These are phyloP conservation scores for Cinclus mexicanus DNA, from an alignment of 2,113 vertebrate species.

Conservation along the genomic window DNA sequence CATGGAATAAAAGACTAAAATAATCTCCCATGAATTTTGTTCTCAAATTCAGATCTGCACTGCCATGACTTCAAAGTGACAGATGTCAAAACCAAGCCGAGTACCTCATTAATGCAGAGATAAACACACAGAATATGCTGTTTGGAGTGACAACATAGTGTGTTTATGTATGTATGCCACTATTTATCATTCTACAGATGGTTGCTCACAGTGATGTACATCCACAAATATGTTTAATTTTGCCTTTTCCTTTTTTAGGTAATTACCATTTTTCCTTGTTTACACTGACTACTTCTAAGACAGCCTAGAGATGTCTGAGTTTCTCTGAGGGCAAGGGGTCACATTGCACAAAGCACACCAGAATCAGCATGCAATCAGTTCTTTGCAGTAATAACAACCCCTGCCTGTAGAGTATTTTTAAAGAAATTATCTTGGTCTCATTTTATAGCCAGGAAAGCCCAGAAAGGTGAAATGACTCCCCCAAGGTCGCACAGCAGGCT, in stretches of 20 bases:
- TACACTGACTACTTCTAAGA: not conserved
- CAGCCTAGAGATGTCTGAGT: not conserved
- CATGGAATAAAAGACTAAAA: not conserved
- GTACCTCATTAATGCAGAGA: constrained; percentile 46
- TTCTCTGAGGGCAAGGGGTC: not conserved
- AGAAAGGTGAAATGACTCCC: constrained; percentile 27
- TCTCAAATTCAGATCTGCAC: not conserved
- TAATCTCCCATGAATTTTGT: not conserved
- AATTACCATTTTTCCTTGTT: constrained; percentile 12
- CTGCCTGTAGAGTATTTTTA: not conserved
- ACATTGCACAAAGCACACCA: not conserved
- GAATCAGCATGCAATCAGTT: not conserved
- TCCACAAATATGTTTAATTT: constrained; percentile 48
- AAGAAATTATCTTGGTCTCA: not conserved
- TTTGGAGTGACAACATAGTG: constrained; percentile 20
- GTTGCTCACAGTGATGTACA: constrained; percentile 12
- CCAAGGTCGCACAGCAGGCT: constrained; percentile 35
- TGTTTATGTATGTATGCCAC: constrained; percentile 29
- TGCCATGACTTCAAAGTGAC: not conserved
- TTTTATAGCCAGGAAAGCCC: not conserved
- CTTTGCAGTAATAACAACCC: not conserved
- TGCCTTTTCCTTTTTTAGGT: not conserved
- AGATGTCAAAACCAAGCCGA: constrained; percentile 36
- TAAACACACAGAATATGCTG: constrained; percentile 52
- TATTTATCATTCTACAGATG: constrained; percentile 31